Percentiles rank a stretch among this genome's conserved stretches.
Evolutionary conservation across 1,140 invertebrate genomes (phyloP).

Genomic region (Drosophila trapezifrons): DNA sequence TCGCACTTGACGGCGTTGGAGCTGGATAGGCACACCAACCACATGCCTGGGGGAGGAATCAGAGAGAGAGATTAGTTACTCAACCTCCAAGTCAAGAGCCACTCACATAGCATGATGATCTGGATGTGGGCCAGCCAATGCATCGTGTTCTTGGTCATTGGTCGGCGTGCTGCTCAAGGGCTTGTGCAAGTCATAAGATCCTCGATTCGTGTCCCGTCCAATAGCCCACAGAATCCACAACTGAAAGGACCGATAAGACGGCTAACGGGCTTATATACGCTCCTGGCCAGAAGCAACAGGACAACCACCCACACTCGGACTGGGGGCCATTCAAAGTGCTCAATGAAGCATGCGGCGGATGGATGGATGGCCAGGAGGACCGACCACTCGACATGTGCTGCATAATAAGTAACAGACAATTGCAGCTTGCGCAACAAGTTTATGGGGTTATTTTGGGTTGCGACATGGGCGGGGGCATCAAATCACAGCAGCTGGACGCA

Average conservation of each 20-base stretch:
- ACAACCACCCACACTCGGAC: neutral
- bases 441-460: slow-evolving; percentile 46
- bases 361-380: slow-evolving; percentile 43
- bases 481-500: slow-evolving; percentile 57
- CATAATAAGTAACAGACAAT: slow-evolving; percentile 76
- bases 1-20: slow-evolving; percentile 84
- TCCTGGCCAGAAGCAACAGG: slow-evolving; percentile 3
- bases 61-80: neutral
- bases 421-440: slow-evolving; percentile 80
- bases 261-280: slow-evolving; percentile 53
- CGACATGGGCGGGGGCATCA: slow-evolving; percentile 9
- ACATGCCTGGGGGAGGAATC: slow-evolving; percentile 41
- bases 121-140: slow-evolving; percentile 58
- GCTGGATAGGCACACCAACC: slow-evolving; percentile 51
- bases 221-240: slow-evolving; percentile 48
- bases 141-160: slow-evolving; percentile 44
- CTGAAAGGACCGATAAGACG: slow-evolving; percentile 56
- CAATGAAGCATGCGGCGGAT: slow-evolving; percentile 58
- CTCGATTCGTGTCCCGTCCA: slow-evolving; percentile 16
- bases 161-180: slow-evolving; percentile 37
- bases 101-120: slow-evolving; percentile 62
- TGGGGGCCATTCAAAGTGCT: slow-evolving; percentile 67
- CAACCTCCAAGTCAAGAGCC: slow-evolving; percentile 26
- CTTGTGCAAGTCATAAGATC: slow-evolving; percentile 57
- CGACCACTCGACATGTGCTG: slow-evolving; percentile 55